These are phyloP conservation scores for Danaus chrysippus DNA, from an alignment of 2,888 invertebrate genomes.

Conservation along the genomic window DNA sequence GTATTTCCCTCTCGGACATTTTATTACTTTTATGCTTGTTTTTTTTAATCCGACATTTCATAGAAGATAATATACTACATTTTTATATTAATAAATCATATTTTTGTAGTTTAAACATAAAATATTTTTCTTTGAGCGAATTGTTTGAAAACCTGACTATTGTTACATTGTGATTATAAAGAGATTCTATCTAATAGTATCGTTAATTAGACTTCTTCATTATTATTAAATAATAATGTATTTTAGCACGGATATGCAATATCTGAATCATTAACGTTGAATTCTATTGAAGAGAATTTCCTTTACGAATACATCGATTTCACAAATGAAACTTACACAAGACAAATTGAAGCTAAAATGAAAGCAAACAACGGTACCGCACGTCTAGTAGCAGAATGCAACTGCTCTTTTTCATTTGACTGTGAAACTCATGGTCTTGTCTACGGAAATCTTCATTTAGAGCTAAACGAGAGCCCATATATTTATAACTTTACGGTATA, in stretches of 20 bases:
- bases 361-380: constrained; percentile 45
- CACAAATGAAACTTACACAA: constrained; percentile 51
- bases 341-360: constrained; percentile 40
- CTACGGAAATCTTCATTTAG: constrained; percentile 46
- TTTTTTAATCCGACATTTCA: no score
- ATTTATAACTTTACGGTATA: constrained; percentile 39
- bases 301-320: constrained; percentile 53
- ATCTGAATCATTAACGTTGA: constrained; percentile 45
- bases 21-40: no score
- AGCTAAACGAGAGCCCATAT: constrained; percentile 44
- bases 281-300: constrained; percentile 57
- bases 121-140: no score
- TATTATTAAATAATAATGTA: no score
- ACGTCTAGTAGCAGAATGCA: constrained; percentile 48
- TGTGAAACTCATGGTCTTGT: constrained; percentile 44
- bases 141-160: no score
- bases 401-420: constrained; percentile 44
- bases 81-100: no score
- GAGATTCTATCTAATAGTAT: no score
- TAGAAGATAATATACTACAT: no score
- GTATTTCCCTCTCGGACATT: no score
- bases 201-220: no score
- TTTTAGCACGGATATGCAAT: constrained; percentile 47
- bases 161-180: no score
- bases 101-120: no score